Percentiles rank a stretch among this genome's conserved stretches.
Evolutionary conservation across 1,140 invertebrate genomes (phyloP).

Genomic region (Akabosia matsudoensis): DNA sequence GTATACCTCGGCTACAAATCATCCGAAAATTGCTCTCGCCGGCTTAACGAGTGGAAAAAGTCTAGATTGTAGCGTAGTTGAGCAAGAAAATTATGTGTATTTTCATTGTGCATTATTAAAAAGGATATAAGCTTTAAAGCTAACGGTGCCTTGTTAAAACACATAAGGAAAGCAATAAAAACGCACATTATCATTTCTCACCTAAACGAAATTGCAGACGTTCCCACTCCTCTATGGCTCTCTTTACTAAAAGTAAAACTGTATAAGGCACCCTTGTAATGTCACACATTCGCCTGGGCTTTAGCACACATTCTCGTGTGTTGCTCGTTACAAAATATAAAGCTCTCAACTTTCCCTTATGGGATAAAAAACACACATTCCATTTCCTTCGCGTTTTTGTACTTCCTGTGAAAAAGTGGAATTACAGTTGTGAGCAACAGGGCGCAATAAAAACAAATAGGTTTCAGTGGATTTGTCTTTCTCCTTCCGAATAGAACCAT

Average conservation of each 20-base stretch:
- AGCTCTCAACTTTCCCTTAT: no score
- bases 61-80: no score
- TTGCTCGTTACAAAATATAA: no score
- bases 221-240: not conserved
- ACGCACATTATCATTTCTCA: constrained; percentile 23
- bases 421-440: constrained; percentile 13
- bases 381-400: not conserved
- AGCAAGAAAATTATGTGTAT: no score
- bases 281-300: no score
- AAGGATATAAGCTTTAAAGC: no score
- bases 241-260: no score
- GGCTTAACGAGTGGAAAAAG: no score
- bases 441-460: constrained; percentile 25
- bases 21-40: not conserved
- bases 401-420: not conserved
- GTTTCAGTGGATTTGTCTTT: constrained; percentile 10
- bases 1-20: not conserved
- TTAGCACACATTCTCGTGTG: no score
- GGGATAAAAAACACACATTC: not conserved
- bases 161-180: constrained; percentile 21
- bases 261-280: no score
- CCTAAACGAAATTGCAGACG: not conserved
- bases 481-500: not conserved
- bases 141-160: not conserved
- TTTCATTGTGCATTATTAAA: no score